These are phyloP conservation scores for Gymnarchus niloticus DNA, from an alignment of 2,113 vertebrate species.

Conservation along the genomic window DNA sequence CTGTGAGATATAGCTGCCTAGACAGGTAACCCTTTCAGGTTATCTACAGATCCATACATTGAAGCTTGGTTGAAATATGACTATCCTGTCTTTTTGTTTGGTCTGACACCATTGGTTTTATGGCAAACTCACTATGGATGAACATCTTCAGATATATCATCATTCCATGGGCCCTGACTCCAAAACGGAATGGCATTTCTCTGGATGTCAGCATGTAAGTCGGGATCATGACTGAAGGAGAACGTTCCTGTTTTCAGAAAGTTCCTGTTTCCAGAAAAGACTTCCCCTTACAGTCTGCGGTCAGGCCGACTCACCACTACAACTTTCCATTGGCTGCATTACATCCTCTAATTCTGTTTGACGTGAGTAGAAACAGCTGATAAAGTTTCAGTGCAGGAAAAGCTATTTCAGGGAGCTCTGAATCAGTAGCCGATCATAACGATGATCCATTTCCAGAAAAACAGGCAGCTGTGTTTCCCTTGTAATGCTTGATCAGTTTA, in stretches of 20 bases:
- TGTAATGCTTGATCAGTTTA: not conserved
- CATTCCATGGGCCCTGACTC: not conserved
- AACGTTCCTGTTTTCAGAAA: not conserved
- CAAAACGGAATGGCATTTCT: not conserved
- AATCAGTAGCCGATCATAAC: not conserved
- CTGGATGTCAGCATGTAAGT: not conserved
- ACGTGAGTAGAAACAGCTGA: too few relatives aligned
- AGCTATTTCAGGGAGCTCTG: not conserved
- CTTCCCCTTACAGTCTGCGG: not conserved
- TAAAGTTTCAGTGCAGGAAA: not conserved
- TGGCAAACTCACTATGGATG: not conserved
- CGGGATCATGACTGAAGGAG: not conserved
- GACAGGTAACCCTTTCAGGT: not conserved
- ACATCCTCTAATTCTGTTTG: not conserved
- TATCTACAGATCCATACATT: not conserved
- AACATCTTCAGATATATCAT: not conserved
- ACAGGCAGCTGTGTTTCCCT: not conserved
- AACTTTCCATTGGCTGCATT: not conserved
- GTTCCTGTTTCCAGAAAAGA: too few relatives aligned
- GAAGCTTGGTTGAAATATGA: not conserved
- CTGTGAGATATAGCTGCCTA: not conserved
- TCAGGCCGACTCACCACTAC: conserved; percentile 1
- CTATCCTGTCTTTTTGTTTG: not conserved
- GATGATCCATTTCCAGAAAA: not conserved
- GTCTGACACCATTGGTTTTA: not conserved